Evolutionary conservation across 2,797 vertebrate species (phyloP).

Genomic region (Cryptoprocta ferox): DNA sequence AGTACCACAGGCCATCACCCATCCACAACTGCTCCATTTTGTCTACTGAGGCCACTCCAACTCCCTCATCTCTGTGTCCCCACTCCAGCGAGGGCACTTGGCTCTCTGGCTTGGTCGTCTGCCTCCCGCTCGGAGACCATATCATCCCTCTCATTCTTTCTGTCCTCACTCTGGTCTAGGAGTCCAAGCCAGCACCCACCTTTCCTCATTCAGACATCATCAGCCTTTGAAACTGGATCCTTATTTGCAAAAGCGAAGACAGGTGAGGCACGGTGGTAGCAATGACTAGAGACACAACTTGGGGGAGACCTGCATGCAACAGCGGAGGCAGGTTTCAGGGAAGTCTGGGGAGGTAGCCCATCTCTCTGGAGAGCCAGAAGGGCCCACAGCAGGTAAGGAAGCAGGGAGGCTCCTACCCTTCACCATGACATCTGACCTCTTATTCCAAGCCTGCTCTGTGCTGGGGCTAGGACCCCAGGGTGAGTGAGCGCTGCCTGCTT

Average conservation of each 20-base stretch:
- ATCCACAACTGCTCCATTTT: constrained; percentile 85
- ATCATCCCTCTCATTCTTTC: background rate
- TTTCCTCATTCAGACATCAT: background rate
- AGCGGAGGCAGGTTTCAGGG: background rate
- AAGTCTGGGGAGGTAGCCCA: background rate
- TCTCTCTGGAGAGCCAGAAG: background rate
- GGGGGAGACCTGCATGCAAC: background rate
- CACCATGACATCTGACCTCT: background rate
- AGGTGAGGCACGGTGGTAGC: background rate
- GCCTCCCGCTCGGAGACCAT: constrained; percentile 30
- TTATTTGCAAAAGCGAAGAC: constrained; percentile 23
- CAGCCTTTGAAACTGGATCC: constrained; percentile 1
- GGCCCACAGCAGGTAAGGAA: background rate
- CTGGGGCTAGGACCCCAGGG: background rate
- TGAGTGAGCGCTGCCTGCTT: background rate
- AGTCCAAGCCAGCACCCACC: background rate
- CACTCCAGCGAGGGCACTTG: constrained; percentile 32
- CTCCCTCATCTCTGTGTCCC: constrained; percentile 74
- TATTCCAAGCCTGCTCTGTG: background rate
- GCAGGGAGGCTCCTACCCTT: background rate
- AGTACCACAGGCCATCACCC: constrained; percentile 81
- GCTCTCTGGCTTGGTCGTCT: background rate
- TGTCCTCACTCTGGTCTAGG: background rate
- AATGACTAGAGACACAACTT: background rate
- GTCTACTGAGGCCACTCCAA: constrained; percentile 79